Evolutionary conservation across 2,113 vertebrate species (phyloP).

Genomic region (Trachemys scripta): DNA sequence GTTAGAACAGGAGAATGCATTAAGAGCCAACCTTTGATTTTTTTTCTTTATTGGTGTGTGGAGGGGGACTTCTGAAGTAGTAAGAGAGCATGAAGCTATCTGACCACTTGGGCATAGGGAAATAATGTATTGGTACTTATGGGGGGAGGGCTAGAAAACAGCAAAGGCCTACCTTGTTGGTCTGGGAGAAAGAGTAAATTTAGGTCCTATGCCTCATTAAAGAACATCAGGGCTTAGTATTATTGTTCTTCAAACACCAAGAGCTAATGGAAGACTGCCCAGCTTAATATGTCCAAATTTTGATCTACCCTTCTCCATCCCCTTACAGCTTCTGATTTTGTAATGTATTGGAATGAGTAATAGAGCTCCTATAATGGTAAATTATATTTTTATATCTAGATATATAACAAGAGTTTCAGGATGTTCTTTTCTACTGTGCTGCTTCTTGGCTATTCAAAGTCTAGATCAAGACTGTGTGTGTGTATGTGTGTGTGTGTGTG

Average conservation of each 20-base stretch:
- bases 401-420: background rate
- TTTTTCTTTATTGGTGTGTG: background rate
- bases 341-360: background rate
- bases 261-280: background rate
- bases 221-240: background rate
- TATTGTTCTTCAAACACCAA: background rate
- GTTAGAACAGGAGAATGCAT: background rate
- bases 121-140: background rate
- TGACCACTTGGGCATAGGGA: background rate
- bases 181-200: background rate
- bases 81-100: background rate
- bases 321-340: background rate
- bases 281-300: background rate
- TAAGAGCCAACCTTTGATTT: background rate
- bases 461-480: background rate
- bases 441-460: background rate
- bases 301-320: background rate
- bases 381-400: background rate
- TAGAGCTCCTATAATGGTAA: background rate
- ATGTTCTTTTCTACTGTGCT: background rate
- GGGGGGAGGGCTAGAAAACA: background rate
- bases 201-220: background rate
- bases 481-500: too few relatives aligned
- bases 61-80: background rate
- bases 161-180: background rate